A percentile compares a stretch with the other conserved stretches of the same genome.
Evolutionary conservation across 2,888 invertebrate genomes (phyloP).

Genomic region (Myathropa florea): DNA sequence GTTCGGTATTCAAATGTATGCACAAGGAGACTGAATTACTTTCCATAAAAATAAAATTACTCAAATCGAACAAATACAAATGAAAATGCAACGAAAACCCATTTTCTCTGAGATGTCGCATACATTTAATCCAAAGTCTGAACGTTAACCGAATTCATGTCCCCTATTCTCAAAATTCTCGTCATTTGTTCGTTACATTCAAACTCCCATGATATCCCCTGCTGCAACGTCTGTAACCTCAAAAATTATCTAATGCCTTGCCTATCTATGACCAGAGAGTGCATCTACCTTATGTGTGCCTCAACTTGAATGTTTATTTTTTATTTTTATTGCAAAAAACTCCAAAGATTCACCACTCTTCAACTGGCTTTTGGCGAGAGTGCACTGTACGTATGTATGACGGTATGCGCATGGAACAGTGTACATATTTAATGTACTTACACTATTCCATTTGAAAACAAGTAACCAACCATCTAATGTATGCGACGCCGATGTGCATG

Average conservation of each 20-base stretch:
- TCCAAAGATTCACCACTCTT: conserved; percentile 5
- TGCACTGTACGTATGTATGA: conserved; percentile 13
- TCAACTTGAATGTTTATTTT: background rate
- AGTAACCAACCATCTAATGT: conserved; percentile 36
- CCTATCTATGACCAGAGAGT: background rate
- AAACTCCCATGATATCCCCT: background rate
- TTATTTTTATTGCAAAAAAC: background rate
- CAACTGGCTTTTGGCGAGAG: conserved; percentile 35
- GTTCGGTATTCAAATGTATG: background rate
- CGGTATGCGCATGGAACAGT: conserved; percentile 7
- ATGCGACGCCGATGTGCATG: conserved; percentile 29
- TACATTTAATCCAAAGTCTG: no score
- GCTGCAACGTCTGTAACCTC: background rate
- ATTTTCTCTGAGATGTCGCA: no score
- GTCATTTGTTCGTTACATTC: background rate
- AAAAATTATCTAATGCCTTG: background rate
- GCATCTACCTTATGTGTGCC: conserved; percentile 30
- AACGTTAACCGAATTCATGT: no score
- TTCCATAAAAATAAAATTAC: background rate
- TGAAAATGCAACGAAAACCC: no score
- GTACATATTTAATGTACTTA: background rate
- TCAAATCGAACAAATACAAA: no score
- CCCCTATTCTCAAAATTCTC: no score
- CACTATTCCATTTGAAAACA: conserved; percentile 33
- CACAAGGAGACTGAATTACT: background rate